Conservation (phyloP, 2,888 invertebrate genomes). For the Pimpla rufipes region DNA sequence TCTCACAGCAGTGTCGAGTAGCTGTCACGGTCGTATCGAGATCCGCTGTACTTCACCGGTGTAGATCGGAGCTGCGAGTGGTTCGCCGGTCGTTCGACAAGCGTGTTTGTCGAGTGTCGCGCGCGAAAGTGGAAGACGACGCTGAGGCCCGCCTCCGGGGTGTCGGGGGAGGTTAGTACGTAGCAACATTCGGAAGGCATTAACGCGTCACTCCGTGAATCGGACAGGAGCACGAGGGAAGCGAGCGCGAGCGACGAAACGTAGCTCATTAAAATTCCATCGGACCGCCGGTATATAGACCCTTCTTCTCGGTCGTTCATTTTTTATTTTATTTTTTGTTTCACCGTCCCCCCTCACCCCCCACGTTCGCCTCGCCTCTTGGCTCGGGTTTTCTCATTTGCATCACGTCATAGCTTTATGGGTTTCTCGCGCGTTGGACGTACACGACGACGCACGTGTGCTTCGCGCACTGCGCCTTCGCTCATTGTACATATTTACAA, state of each 20-base stretch:
- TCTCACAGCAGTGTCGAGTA: not conserved
- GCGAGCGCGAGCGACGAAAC: conserved; percentile 74
- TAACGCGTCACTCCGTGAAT: conserved; percentile 79
- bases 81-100: conserved; percentile 32
- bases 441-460: conserved; percentile 2
- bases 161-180: conserved; percentile 48
- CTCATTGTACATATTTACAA: conserved; percentile 12
- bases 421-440: conserved; percentile 44
- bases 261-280: conserved; percentile 83
- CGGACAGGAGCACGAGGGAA: conserved; percentile 70
- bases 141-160: too few relatives aligned
- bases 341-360: conserved; percentile 25
- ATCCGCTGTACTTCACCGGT: conserved; percentile 7
- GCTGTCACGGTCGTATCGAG: not conserved
- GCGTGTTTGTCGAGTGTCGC: conserved; percentile 30
- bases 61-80: conserved; percentile 34
- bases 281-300: conserved; percentile 63
- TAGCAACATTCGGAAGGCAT: conserved; percentile 78
- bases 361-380: conserved; percentile 32
- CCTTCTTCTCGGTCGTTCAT: conserved; percentile 29
- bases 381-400: conserved; percentile 63
- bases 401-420: conserved; percentile 64
- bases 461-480: conserved; percentile 33
- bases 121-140: conserved; percentile 53
- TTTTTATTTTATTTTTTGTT: conserved; percentile 42